phyloP scores from a whole-genome alignment of 2,888 invertebrate species.

The Papilio protenor region DNA sequence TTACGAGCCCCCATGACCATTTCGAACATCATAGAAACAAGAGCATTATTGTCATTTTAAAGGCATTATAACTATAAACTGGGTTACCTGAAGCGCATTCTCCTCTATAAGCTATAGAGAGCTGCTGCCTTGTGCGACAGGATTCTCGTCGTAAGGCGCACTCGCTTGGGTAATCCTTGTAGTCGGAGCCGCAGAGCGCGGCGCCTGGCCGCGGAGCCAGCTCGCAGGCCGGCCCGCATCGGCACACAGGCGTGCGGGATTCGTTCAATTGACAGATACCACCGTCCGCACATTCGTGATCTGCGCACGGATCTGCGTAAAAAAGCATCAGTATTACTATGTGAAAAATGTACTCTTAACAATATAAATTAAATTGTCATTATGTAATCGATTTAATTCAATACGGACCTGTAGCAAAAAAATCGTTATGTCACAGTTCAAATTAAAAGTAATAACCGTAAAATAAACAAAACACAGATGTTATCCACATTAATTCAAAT shows the following conservation, averaged over 20 bases:
- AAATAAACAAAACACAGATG: background rate
- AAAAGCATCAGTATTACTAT: background rate
- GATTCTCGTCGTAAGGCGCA: conserved; percentile 91
- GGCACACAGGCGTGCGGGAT: conserved; percentile 90
- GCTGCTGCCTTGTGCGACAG: conserved; percentile 89
- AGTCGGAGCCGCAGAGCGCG: conserved; percentile 91
- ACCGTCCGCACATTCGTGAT: conserved; percentile 89
- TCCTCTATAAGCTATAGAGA: conserved; percentile 92
- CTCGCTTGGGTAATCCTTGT: conserved; percentile 91
- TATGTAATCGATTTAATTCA: background rate
- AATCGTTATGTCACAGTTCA: background rate
- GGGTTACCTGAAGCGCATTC: conserved; percentile 90
- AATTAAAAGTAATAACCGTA: background rate
- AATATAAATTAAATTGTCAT: background rate
- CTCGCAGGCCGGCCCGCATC: conserved; percentile 91
- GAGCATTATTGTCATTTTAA: background rate
- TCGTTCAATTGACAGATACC: conserved; percentile 93
- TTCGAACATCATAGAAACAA: background rate
- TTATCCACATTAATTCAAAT: background rate
- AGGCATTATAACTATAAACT: background rate
- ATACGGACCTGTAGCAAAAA: background rate
- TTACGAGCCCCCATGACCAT: background rate
- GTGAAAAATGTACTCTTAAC: background rate
- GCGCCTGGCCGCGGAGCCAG: conserved; percentile 87
- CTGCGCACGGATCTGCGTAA: conserved; percentile 91